Evolutionary conservation across 2,113 vertebrate species (phyloP).

Genomic region (Trichomycterus rosablanca): DNA sequence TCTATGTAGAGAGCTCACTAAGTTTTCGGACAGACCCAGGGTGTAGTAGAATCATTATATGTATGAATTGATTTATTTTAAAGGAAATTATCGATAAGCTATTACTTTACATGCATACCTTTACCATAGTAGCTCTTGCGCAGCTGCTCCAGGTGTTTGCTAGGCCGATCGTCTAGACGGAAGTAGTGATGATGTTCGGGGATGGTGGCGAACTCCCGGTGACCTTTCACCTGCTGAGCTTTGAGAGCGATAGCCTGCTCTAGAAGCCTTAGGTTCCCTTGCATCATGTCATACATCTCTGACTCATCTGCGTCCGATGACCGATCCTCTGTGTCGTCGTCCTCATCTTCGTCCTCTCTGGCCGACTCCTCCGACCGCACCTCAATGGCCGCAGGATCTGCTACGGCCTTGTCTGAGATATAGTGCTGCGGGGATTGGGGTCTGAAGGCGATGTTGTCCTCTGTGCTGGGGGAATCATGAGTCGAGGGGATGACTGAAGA

Average conservation of each 20-base stretch:
- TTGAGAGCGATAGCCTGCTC: constrained; percentile 97
- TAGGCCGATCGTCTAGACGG: constrained; percentile 77
- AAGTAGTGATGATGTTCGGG: constrained; percentile 78
- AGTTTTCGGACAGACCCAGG: too few relatives aligned
- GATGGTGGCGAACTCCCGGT: constrained; percentile 71
- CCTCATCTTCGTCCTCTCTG: constrained; percentile 70
- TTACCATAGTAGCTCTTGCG: constrained; percentile 88
- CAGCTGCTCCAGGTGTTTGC: constrained; percentile 79
- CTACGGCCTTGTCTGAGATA: constrained; percentile 63
- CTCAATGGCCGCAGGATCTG: constrained; percentile 76
- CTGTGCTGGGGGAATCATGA: constrained; percentile 59
- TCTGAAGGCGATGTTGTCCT: constrained; percentile 51
- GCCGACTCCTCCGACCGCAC: constrained; percentile 81
- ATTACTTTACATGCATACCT: constrained; percentile 60
- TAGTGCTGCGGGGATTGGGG: constrained; percentile 44
- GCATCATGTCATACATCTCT: constrained; percentile 92
- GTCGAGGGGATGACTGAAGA: constrained; percentile 59
- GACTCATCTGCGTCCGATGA: constrained; percentile 83
- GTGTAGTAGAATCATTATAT: too few relatives aligned
- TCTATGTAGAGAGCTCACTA: too few relatives aligned
- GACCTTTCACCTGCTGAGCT: constrained; percentile 86
- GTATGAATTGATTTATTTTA: too few relatives aligned
- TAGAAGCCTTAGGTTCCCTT: constrained; percentile 90
- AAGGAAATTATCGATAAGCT: too few relatives aligned
- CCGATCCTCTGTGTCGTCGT: constrained; percentile 75